Base-by-base conservation (phyloP, 2,113 vertebrate species). In the Perca flavescens region DNA sequence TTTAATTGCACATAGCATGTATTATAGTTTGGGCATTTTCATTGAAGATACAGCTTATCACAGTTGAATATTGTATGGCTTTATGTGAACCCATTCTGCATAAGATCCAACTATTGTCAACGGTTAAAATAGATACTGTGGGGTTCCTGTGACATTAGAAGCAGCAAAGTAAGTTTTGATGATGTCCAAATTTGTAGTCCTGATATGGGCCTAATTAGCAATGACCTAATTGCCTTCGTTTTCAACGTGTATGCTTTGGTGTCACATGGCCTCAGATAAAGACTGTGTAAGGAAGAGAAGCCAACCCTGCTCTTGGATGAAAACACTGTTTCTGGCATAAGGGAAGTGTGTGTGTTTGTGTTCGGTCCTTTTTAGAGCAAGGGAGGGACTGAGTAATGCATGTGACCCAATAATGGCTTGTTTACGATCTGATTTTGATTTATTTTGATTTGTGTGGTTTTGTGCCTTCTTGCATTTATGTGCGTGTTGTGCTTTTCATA, bases 151-250 rank as follows among this genome's bases (percentile, higher is more conserved):
- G 63, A 61, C 53, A 36, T 75, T 56, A 43, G 10, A 64, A 28
- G 13, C 25, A 70, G 25, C 10, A 56, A 61, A 65, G 31, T 17
- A 89, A 83, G 69, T 88, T 88, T 74, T 22, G 10, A 76, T 63
- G 34, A 74, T 83, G 79, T 63, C 66, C 74, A 87, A 10, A 83
- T 78, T 22, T 81, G 47, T 28, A 14, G 64, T 68, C 21, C 3
- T 71, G 61, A 62, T 40, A 22, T 57, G 50, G 66, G 11, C 52
- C 56, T 46, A 83, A 86, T 81, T 68, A 82, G 60, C 52, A 73
- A 7, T 79, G 84, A 88, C 89, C 88, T 68, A 89, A 82, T 88
- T 91, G 85, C 43, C 54, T 85, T 80, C 74, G 67, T 60, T 52
- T 88, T 64, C 66, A 86, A 82, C 77, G 86, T 68, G 72, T 76